Base-by-base conservation (phyloP, 2,888 invertebrate species). In the Eucera pruinosa region DNA sequence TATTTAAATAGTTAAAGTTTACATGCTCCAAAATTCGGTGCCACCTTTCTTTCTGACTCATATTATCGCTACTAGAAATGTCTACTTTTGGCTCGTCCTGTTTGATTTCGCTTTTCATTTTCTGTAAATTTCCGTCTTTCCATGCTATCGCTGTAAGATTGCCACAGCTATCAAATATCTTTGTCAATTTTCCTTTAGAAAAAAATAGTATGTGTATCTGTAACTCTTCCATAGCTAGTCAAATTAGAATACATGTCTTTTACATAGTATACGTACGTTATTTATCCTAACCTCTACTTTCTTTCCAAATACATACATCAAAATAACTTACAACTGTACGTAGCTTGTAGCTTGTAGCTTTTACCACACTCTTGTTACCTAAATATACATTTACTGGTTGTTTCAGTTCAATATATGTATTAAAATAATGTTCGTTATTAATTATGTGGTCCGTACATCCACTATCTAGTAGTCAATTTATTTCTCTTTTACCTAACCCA, bases 1-100 rank as follows among this genome's bases (percentile, higher is more conserved):
- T n/a, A 15, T 50, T 50, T 27, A 50, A 27, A 27, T 50, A 50
- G 5, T 27, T 50, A n/a, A 50, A 50, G n/a, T 50, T 50, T 15
- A 50, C 27, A 27, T 50, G 25, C 1, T n/a, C 48, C 6, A 50
- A 27, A 1, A 2, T 27, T 25, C 27, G 11, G 11, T 50, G 27
- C 9, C 9, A 50, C 15, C n/a, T 50, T 15, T 50, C 48, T 15
- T 50, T 27, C 41, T 5, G 7, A 33, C 33, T 33, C 33, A 33
- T 41, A n/a, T n/a, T 41, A n/a, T 15, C n/a, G n/a, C n/a, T 41
- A 41, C 2, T n/a, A 41, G 15, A 41, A 3, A n/a, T 5, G 41
- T 2, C n/a, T 41, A 1, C 2, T n/a, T n/a, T n/a, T n/a, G n/a
- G n/a, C n/a, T n/a, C n/a, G n/a, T n/a, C n/a, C n/a, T n/a, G n/a